A percentile compares a stretch with the other conserved stretches of the same genome.
These are phyloP conservation scores for Listronotus oregonensis DNA, from an alignment of 1,140 invertebrate species.

Conservation along the genomic window DNA sequence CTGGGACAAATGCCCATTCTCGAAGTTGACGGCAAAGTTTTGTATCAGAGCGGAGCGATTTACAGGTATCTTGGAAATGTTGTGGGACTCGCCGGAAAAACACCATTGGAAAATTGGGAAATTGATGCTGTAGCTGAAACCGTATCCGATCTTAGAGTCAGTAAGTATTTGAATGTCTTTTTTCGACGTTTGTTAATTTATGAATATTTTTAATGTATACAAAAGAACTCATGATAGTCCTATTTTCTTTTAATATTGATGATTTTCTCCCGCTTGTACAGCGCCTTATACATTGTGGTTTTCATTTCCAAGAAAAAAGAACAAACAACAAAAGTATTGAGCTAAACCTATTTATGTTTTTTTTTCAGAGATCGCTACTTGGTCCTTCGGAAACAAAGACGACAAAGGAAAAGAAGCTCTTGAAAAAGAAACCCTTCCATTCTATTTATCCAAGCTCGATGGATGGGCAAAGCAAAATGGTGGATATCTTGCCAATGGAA, in stretches of 20 bases:
- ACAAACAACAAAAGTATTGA: too few species aligned
- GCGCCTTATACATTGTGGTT: too few species aligned
- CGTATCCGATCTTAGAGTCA: slow-evolving; percentile 58
- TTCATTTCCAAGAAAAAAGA: too few species aligned
- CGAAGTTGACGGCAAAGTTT: slow-evolving; percentile 69
- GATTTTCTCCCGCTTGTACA: too few species aligned
- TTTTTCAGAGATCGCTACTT: slow-evolving; percentile 56
- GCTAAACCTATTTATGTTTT: too few species aligned
- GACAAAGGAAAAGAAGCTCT: slow-evolving; percentile 57
- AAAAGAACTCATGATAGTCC: too few species aligned
- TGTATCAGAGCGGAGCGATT: slow-evolving; percentile 73
- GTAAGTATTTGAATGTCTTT: slow-evolving; percentile 15
- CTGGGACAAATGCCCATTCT: slow-evolving; percentile 76
- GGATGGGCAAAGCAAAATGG: slow-evolving; percentile 60
- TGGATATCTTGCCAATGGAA: slow-evolving; percentile 58
- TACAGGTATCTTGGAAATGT: slow-evolving; percentile 71
- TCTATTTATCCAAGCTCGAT: slow-evolving; percentile 63
- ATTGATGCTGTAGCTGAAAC: slow-evolving; percentile 70
- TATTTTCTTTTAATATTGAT: too few species aligned
- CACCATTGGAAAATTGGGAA: slow-evolving; percentile 67
- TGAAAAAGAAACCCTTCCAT: slow-evolving; percentile 60
- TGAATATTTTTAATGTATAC: too few species aligned
- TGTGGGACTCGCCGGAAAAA: slow-evolving; percentile 65
- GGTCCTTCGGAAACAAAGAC: slow-evolving; percentile 58
- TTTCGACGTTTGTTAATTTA: too few species aligned